Evolutionary conservation across 2,888 invertebrate genomes (phyloP).

Genomic region (Dolichopus griseipennis): DNA sequence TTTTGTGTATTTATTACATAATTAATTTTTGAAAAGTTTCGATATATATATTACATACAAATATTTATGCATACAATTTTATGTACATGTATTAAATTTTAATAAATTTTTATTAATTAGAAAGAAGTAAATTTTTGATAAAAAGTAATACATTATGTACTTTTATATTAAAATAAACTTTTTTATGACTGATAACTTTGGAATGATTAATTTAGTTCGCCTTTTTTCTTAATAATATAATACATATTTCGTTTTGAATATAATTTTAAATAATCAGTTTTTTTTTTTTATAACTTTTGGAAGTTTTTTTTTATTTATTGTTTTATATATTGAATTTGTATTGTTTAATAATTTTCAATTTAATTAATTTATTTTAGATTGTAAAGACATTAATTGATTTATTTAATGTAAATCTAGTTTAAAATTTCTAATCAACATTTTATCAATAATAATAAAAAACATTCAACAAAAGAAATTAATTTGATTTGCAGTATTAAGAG

Average conservation of each 20-base stretch:
- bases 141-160: not conserved
- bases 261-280: no score
- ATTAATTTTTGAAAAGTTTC: not conserved
- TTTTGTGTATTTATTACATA: not conserved
- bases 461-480: no score
- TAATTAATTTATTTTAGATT: no score
- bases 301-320: not conserved
- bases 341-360: no score
- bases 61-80: not conserved
- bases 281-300: no score
- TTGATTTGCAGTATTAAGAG: no score
- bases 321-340: not conserved
- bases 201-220: not conserved
- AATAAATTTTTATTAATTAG: not conserved
- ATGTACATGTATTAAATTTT: not conserved
- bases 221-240: not conserved
- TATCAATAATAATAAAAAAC: no score
- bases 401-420: no score
- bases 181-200: not conserved
- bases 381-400: no score
- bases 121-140: not conserved
- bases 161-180: not conserved
- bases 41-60: not conserved
- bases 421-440: no score
- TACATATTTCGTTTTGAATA: not conserved